phyloP scores from a whole-genome alignment of 2,113 vertebrate species.

The Crocuta crocuta region DNA sequence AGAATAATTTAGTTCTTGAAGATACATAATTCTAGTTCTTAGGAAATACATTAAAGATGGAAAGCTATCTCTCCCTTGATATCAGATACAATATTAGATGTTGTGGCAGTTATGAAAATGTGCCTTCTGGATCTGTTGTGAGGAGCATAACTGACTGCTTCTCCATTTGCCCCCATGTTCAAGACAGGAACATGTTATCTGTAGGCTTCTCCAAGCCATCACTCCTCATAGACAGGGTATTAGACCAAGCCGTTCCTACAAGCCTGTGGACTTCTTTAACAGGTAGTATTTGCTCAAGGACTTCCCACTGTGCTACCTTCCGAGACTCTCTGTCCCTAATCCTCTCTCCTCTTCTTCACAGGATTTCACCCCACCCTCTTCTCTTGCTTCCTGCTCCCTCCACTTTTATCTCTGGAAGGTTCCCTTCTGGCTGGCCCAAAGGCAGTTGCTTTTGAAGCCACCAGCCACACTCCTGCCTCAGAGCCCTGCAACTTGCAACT shows the following conservation, averaged over 20 bases:
- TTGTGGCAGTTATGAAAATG: background rate
- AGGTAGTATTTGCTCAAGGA: background rate
- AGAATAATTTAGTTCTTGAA: background rate
- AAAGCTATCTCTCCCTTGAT: background rate
- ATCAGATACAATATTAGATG: background rate
- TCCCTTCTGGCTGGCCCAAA: background rate
- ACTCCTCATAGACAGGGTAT: background rate
- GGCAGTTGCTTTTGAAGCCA: background rate
- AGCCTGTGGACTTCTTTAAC: background rate
- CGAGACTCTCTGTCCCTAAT: background rate
- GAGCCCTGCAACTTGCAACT: background rate
- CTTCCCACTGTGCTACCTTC: background rate
- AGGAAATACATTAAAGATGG: background rate
- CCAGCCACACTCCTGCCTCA: background rate
- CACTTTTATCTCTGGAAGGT: background rate
- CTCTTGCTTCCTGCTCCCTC: background rate
- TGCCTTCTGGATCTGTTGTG: background rate
- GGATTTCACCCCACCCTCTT: background rate
- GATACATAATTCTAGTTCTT: background rate
- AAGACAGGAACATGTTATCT: background rate
- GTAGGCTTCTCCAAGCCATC: background rate
- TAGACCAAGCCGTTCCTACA: background rate
- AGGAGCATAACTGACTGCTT: background rate
- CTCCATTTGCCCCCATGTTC: background rate
- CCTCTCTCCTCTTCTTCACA: background rate